A percentile compares a stretch with the other conserved stretches of the same genome.
These are phyloP conservation scores for Brenthis daphne DNA, from an alignment of 2,888 invertebrate genomes.

Conservation along the genomic window DNA sequence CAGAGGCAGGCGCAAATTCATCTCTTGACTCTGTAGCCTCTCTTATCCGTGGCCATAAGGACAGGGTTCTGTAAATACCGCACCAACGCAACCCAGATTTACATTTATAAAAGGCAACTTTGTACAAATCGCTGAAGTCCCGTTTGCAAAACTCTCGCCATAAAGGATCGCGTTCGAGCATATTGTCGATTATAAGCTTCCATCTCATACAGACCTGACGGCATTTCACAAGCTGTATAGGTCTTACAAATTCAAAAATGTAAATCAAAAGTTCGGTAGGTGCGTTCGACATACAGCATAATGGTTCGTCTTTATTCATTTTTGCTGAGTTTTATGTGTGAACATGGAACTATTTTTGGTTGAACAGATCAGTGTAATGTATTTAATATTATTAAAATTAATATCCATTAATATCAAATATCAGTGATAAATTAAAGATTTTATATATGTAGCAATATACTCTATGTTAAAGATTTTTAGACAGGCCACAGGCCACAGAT, in stretches of 20 bases:
- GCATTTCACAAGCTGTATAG: constrained; percentile 53
- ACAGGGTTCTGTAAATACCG: constrained; percentile 60
- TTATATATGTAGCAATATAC: too few relatives aligned
- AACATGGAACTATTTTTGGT: constrained; percentile 3
- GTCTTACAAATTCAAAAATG: constrained; percentile 56
- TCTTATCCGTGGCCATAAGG: constrained; percentile 57
- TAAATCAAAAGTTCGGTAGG: constrained; percentile 60
- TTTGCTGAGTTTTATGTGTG: background rate
- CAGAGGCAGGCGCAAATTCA: constrained; percentile 60
- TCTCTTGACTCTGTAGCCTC: constrained; percentile 53
- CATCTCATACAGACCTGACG: constrained; percentile 61
- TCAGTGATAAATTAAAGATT: too few relatives aligned
- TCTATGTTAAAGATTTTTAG: too few relatives aligned
- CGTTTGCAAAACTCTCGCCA: constrained; percentile 56
- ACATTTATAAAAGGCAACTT: constrained; percentile 50
- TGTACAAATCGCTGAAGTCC: constrained; percentile 52
- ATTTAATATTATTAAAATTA: too few relatives aligned
- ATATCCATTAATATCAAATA: too few relatives aligned
- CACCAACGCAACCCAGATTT: constrained; percentile 51
- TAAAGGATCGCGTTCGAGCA: constrained; percentile 48
- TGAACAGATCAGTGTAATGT: background rate
- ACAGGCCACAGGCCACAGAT: background rate
- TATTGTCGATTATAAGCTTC: constrained; percentile 57
- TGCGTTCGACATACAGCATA: constrained; percentile 40
- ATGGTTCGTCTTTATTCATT: constrained; percentile 35